Evolutionary conservation across 2,888 invertebrate genomes (phyloP), one percentile per base, ranked within the genome.

Genomic region (Augiades crinisus): DNA sequence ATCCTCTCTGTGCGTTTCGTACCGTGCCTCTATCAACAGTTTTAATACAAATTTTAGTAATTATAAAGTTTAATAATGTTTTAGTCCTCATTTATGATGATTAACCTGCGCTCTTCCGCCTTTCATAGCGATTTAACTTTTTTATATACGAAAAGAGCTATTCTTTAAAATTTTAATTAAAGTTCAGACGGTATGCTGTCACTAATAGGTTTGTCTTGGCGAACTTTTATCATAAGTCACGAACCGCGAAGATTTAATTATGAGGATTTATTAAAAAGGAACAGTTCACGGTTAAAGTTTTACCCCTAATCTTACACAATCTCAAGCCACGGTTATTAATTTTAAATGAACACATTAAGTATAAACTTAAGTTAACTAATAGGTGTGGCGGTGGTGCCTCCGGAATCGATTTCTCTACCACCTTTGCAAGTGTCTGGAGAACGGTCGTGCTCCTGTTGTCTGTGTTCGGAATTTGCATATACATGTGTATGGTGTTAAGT

Each of bases 131-230:
- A 30, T 14, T 2, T 8, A 12, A 38, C 38, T 37, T 47, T 38
- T 34, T 16, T 43, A 41, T 31, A 27, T 27, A 13, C 7, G 30
- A 10, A 27, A 8, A 8, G 38, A 10, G 49, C 46, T 47, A 57
- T 56, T 56, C 53, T 54, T 60, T 57, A 47, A 60, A 61, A 60
- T 56, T 64, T 63, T 63, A 64, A 63, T 63, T 63, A 60, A 64
- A 63, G 56, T 59, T 61, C 40, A 34, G 57, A 53, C 54, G 55
- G 52, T 58, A 55, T 52, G 59, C 58, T 57, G 55, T 57, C 57
- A 57, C 53, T 46, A 53, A 58, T 58, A 56, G 59, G 50, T 58
- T 49, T 38, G 34, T 50, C 43, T 50, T 19, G 5, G 31, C 41
- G 40, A 64, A 64, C 55, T 64, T 64, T 53, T 21, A 45, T 43